Conservation (phyloP, 2,888 invertebrate species). For the Galerucella pusilla region DNA sequence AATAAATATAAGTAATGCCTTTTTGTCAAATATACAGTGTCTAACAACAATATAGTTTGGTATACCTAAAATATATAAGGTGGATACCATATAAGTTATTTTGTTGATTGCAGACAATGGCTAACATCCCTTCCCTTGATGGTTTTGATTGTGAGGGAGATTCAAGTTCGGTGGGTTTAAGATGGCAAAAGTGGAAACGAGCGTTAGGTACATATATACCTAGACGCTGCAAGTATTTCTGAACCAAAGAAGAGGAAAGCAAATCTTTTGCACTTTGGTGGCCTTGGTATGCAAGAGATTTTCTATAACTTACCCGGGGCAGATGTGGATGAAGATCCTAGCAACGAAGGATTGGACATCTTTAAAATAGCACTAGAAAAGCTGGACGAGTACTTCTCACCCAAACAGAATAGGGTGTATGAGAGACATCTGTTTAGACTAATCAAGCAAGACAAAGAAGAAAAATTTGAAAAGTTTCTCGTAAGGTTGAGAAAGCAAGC, state of each 20-base stretch:
- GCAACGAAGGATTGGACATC: slow-evolving; percentile 22
- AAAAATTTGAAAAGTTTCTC: slow-evolving; percentile 56
- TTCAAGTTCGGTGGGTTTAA: slow-evolving; percentile 38
- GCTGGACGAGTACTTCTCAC: too few species aligned
- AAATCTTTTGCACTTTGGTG: slow-evolving; percentile 47
- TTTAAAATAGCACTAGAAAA: too few species aligned
- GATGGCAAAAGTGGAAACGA: slow-evolving; percentile 55
- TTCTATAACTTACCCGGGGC: slow-evolving; percentile 50
- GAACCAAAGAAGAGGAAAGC: slow-evolving; percentile 43
- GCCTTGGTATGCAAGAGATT: slow-evolving; percentile 50
- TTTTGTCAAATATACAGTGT: too few species aligned
- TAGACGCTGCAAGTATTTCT: slow-evolving; percentile 41
- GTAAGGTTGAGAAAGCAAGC: slow-evolving; percentile 45
- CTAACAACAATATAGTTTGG: too few species aligned
- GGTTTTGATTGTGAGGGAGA: too few species aligned
- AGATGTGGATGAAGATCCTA: slow-evolving; percentile 29
- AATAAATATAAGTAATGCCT: too few species aligned
- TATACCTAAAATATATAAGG: too few species aligned
- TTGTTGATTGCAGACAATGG: too few species aligned
- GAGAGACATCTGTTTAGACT: too few species aligned
- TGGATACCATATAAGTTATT: too few species aligned
- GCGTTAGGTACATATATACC: slow-evolving; percentile 46
- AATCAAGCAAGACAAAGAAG: slow-evolving; percentile 19
- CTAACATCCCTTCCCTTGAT: too few species aligned
- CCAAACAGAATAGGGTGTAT: too few species aligned